Evolutionary conservation across 2,113 vertebrate genomes (phyloP).

Genomic region (Pterocles gutturalis): DNA sequence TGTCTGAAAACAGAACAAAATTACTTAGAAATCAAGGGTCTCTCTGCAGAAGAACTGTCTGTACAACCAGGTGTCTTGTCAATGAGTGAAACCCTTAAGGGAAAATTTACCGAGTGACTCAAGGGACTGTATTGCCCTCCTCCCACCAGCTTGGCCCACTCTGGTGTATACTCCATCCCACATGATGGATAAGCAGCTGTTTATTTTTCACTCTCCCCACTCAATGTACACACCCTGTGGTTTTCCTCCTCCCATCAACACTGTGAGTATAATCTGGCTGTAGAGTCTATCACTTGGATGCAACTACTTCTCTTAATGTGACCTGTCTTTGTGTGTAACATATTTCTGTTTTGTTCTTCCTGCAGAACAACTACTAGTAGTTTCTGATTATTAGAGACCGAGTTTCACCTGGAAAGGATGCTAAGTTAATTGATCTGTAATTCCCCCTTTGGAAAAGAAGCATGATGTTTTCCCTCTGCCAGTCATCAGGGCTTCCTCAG

Average conservation of each 20-base stretch:
- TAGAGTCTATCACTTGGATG: neutral
- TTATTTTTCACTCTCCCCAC: constrained; percentile 18
- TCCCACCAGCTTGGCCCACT: neutral
- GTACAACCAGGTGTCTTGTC: neutral
- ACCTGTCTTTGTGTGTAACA: neutral
- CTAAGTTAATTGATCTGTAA: constrained; percentile 51
- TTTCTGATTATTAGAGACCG: constrained; percentile 29
- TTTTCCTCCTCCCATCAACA: constrained; percentile 32
- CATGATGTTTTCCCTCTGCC: neutral
- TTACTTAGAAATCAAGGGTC: neutral
- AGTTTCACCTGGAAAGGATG: constrained; percentile 22
- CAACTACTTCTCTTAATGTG: neutral
- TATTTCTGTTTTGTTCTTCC: neutral
- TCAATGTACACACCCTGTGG: neutral
- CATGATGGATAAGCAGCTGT: constrained; percentile 22
- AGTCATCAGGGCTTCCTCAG: constrained; percentile 35
- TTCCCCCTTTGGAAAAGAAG: constrained; percentile 30
- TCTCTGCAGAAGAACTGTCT: neutral
- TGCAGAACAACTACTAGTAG: neutral
- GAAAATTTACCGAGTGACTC: neutral
- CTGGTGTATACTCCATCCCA: neutral
- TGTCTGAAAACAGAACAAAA: neutral
- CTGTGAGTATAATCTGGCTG: neutral
- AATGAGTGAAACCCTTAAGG: neutral
- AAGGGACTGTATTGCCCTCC: neutral